Base-by-base conservation (phyloP, 2,888 invertebrate species). In the Andrena chrysosceles region DNA sequence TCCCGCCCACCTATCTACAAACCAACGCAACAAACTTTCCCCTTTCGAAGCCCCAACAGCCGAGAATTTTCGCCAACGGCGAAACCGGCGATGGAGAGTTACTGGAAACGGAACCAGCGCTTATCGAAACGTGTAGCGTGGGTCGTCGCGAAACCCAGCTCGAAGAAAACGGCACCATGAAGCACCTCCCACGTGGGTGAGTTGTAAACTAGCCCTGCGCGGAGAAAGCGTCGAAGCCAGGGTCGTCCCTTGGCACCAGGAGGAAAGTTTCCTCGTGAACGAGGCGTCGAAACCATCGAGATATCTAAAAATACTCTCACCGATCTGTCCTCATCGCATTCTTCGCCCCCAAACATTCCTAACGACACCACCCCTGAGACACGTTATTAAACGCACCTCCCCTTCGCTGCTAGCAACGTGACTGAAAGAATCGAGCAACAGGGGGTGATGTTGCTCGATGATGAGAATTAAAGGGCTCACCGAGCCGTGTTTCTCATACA, bases 251-350 rank as follows among this genome's bases (percentile, higher is more conserved):
- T 31, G 66, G 52, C 49, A 60, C 48, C 52, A 60, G 72, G 60
- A 60, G 23, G 35, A 49, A 52, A 70, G 64, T 69, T 74, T 64
- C 59, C 64, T 48, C 35, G 16, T 49, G 33, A 52, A 56, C 16
- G 66, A 59, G 74, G 48, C 64, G 68, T 31, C 71, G 82, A 64
- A 60, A 71, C 59, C 75, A 31, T 71, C 66, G 56, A 74, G 74
- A 35, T 20, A 29, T 31, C 33, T 75, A 81, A 63, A 80, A 82
- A 80, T 80, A 82, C 71, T 71, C 67, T 35, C 16, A 35, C 60
- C 48, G 23, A 74, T 74, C 67, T 64, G 23, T 83, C 81, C 81
- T 64, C 75, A 68, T 76, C 62, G 23, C 1, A 72, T 13, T 59
- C 71, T 76, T 72, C 71, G 60, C 54, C 64, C 81, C 62, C 54